Conservation (phyloP, 2,113 vertebrate genomes). For the Heptranchias perlo region DNA sequence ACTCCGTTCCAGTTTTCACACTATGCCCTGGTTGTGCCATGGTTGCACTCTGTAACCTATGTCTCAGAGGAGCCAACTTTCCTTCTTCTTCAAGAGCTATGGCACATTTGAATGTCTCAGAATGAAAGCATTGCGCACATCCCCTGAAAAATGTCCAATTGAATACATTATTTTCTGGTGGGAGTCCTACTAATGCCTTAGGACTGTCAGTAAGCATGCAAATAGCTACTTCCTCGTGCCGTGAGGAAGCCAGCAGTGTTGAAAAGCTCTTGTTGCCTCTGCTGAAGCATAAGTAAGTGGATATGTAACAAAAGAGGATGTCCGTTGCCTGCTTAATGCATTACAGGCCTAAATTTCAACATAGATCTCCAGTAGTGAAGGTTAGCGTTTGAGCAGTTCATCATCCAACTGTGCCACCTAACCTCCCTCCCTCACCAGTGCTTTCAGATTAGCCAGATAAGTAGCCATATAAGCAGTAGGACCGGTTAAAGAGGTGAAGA, state of each 20-base stretch:
- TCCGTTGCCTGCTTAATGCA: neutral
- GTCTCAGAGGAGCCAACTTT: neutral
- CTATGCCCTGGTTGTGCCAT: neutral
- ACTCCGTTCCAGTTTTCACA: neutral
- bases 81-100: neutral
- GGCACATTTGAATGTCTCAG: neutral
- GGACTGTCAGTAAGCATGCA: neutral
- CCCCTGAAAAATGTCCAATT: neutral
- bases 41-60: neutral
- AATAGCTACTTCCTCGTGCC: neutral
- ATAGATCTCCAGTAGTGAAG: neutral
- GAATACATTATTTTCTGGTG: neutral
- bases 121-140: neutral
- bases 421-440: neutral
- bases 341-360: neutral
- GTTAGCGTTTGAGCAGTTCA: neutral
- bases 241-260: neutral
- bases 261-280: neutral
- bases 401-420: neutral
- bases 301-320: neutral
- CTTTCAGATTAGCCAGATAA: neutral
- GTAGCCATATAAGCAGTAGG: neutral
- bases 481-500: neutral
- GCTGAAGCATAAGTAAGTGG: neutral
- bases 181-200: neutral